A percentile compares a stretch with the other conserved stretches of the same genome.
phyloP scores from a whole-genome alignment of 2,113 vertebrate species.

The Boulengeromyrus knoepffleri region DNA sequence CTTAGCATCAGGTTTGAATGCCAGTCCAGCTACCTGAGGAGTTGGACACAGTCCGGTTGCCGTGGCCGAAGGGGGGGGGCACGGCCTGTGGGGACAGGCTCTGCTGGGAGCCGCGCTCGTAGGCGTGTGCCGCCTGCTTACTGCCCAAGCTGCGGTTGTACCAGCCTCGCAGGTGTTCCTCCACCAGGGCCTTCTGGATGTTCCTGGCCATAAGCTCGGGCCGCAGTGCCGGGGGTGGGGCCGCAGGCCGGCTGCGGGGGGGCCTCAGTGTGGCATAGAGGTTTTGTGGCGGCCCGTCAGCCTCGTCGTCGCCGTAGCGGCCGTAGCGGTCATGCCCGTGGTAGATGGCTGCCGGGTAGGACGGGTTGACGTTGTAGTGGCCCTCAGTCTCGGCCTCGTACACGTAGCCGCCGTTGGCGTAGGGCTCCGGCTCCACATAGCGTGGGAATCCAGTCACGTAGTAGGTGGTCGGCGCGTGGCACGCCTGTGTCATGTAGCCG shows the following conservation, averaged over 20 bases:
- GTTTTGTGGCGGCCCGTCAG: constrained; percentile 71
- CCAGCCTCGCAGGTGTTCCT: constrained; percentile 88
- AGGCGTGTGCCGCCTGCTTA: constrained; percentile 70
- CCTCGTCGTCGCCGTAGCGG: constrained; percentile 66
- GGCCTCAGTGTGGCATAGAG: constrained; percentile 82
- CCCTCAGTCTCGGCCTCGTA: constrained; percentile 84
- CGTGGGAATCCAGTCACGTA: constrained; percentile 69
- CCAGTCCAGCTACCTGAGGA: constrained; percentile 46
- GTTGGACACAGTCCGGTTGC: constrained; percentile 65
- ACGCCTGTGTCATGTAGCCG: constrained; percentile 54
- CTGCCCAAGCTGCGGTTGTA: constrained; percentile 81
- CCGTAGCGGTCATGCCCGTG: constrained; percentile 63
- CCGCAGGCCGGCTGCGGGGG: constrained; percentile 63
- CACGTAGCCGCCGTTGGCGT: constrained; percentile 63
- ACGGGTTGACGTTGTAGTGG: constrained; percentile 82
- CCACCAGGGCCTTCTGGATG: constrained; percentile 84
- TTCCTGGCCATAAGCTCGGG: constrained; percentile 72
- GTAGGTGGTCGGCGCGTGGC: constrained; percentile 70
- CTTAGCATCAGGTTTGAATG: not conserved
- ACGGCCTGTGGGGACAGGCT: constrained; percentile 71
- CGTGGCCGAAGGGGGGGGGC: constrained; percentile 67
- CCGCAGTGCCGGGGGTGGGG: constrained; percentile 54
- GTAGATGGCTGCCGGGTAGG: constrained; percentile 58
- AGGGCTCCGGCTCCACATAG: constrained; percentile 63
- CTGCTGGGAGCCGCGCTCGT: constrained; percentile 75